phyloP scores from a whole-genome alignment of 2,888 invertebrate genomes.

The Hoplodrina blanda region DNA sequence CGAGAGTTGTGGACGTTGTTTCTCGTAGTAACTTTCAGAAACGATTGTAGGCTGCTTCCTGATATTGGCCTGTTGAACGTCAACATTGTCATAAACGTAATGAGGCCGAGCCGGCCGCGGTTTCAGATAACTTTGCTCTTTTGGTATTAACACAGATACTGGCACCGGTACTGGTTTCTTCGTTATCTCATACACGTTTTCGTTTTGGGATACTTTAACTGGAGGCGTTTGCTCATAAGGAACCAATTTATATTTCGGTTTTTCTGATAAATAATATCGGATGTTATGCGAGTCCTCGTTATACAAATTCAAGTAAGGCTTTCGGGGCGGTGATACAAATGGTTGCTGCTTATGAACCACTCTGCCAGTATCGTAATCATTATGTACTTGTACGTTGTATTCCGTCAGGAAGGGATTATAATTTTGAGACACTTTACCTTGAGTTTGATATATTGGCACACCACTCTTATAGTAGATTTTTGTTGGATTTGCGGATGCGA shows the following conservation, averaged over 20 bases:
- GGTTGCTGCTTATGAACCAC: conserved; percentile 72
- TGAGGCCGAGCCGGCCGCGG: conserved; percentile 78
- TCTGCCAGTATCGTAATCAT: conserved; percentile 74
- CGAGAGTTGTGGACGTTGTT: conserved; percentile 70
- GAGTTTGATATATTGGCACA: conserved; percentile 72
- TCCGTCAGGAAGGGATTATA: conserved; percentile 75
- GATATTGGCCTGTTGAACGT: conserved; percentile 67
- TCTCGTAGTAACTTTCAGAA: conserved; percentile 85
- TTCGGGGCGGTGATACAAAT: conserved; percentile 72
- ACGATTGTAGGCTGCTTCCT: conserved; percentile 78
- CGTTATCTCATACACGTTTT: conserved; percentile 69
- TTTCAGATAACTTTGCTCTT: conserved; percentile 79
- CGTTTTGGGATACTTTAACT: conserved; percentile 68
- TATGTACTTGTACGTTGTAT: conserved; percentile 66
- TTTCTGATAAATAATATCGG: conserved; percentile 83
- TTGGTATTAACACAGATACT: conserved; percentile 69
- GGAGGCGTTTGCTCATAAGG: conserved; percentile 89
- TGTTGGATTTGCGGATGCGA: conserved; percentile 86
- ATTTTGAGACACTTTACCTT: conserved; percentile 72
- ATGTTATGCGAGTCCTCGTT: conserved; percentile 76
- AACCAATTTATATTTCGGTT: conserved; percentile 86
- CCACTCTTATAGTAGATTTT: conserved; percentile 83
- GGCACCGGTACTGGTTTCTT: conserved; percentile 74
- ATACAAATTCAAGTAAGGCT: conserved; percentile 79
- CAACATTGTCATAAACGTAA: conserved; percentile 73